Evolutionary conservation across 2,113 vertebrate species (phyloP).

Genomic region (Lanius collurio): DNA sequence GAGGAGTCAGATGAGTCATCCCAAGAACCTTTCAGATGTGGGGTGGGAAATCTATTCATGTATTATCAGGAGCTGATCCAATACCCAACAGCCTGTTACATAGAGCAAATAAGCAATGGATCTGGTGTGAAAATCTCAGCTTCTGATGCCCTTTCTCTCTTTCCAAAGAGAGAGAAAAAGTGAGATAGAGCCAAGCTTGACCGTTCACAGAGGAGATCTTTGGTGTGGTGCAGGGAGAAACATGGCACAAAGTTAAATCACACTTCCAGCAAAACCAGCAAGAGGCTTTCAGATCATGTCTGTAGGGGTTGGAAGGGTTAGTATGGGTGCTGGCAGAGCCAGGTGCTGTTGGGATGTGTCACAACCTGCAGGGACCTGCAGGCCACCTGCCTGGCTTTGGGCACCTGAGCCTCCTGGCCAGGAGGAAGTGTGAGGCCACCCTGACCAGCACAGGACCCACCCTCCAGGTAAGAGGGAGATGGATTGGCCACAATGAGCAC

Average conservation of each 20-base stretch:
- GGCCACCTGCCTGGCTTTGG: neutral
- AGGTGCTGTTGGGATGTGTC: neutral
- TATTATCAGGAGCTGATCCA: neutral
- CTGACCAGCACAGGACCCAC: neutral
- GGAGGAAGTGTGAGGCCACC: neutral
- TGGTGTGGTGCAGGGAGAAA: neutral
- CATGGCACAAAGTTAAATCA: neutral
- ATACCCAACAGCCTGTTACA: neutral
- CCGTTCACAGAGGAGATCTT: neutral
- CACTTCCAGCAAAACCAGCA: neutral
- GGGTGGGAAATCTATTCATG: neutral
- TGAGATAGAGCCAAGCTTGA: neutral
- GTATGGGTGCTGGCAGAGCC: rapidly evolving
- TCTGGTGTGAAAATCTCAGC: neutral
- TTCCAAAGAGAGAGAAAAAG: neutral
- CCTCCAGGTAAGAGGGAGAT: neutral
- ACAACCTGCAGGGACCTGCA: neutral
- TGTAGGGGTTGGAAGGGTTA: neutral
- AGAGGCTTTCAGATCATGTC: neutral
- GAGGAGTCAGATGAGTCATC: neutral
- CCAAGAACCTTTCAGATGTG: neutral
- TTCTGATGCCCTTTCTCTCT: neutral
- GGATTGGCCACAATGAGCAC: neutral
- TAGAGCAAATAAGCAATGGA: neutral
- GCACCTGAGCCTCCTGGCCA: neutral